Conservation (phyloP, 2,113 vertebrate species). For the Caloenas nicobarica region DNA sequence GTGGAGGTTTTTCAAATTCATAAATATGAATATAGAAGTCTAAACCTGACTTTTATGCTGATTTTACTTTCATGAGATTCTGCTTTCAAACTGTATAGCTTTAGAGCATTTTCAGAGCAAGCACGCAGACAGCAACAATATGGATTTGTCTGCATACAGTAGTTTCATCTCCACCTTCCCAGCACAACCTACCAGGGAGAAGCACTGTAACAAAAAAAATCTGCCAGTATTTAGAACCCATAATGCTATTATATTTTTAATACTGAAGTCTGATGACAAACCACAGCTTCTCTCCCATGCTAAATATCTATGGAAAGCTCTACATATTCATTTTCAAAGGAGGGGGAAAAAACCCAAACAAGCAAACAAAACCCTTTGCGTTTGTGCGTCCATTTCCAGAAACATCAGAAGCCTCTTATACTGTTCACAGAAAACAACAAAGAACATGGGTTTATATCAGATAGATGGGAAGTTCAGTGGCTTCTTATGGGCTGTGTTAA, state of each 20-base stretch:
- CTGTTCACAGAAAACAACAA: not conserved
- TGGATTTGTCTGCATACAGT: conserved; percentile 51
- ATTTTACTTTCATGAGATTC: conserved; percentile 75
- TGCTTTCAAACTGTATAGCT: conserved; percentile 68
- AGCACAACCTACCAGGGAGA: not conserved
- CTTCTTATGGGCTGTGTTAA: not conserved
- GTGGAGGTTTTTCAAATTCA: conserved; percentile 69
- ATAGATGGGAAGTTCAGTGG: not conserved
- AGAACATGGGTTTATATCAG: not conserved
- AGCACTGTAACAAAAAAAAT: not conserved
- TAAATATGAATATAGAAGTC: conserved; percentile 72
- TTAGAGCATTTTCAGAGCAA: conserved; percentile 47
- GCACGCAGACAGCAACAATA: conserved; percentile 48
- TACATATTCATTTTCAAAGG: not conserved
- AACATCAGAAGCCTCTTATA: not conserved
- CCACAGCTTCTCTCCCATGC: not conserved
- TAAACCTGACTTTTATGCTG: conserved; percentile 70
- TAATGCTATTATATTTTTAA: not conserved
- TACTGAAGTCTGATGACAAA: not conserved
- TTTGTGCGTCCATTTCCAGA: not conserved
- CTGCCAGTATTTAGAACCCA: not conserved
- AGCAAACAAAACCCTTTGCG: not conserved
- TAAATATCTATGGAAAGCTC: not conserved
- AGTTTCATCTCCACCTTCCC: conserved; percentile 40
- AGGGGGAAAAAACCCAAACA: no score